phyloP scores from a whole-genome alignment of 2,113 vertebrate species.

The Oryzias celebensis region DNA sequence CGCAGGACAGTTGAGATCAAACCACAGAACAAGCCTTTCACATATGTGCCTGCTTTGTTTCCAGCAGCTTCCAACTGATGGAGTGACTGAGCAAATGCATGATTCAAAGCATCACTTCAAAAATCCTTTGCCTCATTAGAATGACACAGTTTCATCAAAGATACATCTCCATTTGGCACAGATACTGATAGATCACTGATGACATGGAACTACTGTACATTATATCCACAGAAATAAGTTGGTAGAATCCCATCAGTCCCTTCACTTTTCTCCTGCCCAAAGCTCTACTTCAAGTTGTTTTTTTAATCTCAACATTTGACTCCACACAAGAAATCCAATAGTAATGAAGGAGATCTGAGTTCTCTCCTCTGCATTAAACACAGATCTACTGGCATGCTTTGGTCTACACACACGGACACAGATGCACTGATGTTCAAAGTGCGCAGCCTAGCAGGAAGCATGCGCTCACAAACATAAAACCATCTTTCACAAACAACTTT shows the following conservation, averaged over 20 bases:
- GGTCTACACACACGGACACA: constrained; percentile 23
- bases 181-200: constrained; percentile 69
- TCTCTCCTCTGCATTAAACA: constrained; percentile 9
- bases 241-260: constrained; percentile 22
- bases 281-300: constrained; percentile 17
- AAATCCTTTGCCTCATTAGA: constrained; percentile 71
- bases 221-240: constrained; percentile 45
- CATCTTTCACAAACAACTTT: constrained; percentile 26
- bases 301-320: constrained; percentile 7
- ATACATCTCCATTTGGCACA: constrained; percentile 55
- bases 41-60: constrained; percentile 9
- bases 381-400: constrained; percentile 46
- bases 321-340: constrained; percentile 9
- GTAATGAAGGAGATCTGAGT: constrained; percentile 13
- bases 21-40: constrained; percentile 5
- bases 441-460: constrained; percentile 58
- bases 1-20: constrained; percentile 1
- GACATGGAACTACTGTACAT: constrained; percentile 60
- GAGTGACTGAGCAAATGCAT: constrained; percentile 13
- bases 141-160: constrained; percentile 53
- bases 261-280: constrained; percentile 6
- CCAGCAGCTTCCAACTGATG: constrained; percentile 9
- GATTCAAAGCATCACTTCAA: constrained; percentile 53
- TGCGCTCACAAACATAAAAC: constrained; percentile 52
- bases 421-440: constrained; percentile 24